These are phyloP conservation scores for Smutsia gigantea DNA, from an alignment of 2,797 vertebrate species.

Conservation along the genomic window DNA sequence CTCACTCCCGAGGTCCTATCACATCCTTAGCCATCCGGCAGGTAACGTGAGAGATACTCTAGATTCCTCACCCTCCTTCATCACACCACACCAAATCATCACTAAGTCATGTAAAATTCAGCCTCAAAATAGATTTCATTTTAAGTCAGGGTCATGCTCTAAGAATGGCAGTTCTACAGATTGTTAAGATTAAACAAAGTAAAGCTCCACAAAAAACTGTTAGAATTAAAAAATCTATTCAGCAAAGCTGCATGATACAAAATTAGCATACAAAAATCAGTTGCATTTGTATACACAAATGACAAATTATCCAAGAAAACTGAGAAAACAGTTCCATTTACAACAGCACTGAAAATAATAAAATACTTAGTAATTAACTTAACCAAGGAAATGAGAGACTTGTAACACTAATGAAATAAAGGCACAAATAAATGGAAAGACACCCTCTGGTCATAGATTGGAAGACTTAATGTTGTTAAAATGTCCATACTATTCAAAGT, in stretches of 20 bases:
- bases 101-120: background rate
- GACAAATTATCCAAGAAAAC: background rate
- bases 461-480: background rate
- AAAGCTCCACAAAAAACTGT: background rate
- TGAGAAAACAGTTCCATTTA: background rate
- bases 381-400: background rate
- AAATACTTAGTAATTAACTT: background rate
- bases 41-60: background rate
- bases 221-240: background rate
- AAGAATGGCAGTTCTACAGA: background rate
- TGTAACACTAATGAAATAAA: background rate
- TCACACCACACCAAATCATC: background rate
- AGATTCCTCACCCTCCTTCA: background rate
- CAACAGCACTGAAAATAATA: background rate
- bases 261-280: background rate
- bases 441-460: background rate
- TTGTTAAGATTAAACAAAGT: background rate
- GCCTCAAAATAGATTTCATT: background rate
- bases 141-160: background rate
- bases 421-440: background rate
- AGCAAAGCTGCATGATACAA: background rate
- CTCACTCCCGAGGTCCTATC: background rate
- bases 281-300: background rate
- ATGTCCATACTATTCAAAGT: background rate
- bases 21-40: background rate